A percentile compares a stretch with the other conserved stretches of the same genome.
Evolutionary conservation across 2,113 vertebrate genomes (phyloP).

Genomic region (Electrona antarctica): DNA sequence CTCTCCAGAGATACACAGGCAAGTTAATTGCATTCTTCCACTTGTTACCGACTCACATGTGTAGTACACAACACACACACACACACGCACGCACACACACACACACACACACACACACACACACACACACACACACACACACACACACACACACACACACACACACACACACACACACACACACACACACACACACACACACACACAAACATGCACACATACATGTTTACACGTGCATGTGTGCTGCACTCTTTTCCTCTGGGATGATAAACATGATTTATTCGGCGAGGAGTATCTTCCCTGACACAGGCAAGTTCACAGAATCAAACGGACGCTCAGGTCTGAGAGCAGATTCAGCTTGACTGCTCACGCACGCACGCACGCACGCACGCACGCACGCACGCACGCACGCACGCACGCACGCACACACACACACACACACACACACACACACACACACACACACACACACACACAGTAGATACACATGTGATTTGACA

Average conservation of each 20-base stretch:
- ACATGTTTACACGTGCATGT: slow-evolving; percentile 8
- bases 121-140: slow-evolving; percentile 14
- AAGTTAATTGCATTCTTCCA: slow-evolving; percentile 77
- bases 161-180: slow-evolving; percentile 6
- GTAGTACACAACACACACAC: slow-evolving; percentile 3
- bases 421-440: slow-evolving; percentile 38
- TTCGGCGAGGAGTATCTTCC: slow-evolving; percentile 58
- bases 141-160: slow-evolving; percentile 26
- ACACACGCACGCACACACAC: slow-evolving; percentile 29
- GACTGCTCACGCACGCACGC: slow-evolving; percentile 38
- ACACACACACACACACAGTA: slow-evolving; percentile 50
- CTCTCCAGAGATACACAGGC: slow-evolving; percentile 69
- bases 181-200: slow-evolving; percentile 28
- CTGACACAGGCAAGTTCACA: slow-evolving; percentile 40
- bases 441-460: slow-evolving; percentile 17
- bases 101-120: slow-evolving; percentile 19
- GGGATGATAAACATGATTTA: slow-evolving; percentile 62
- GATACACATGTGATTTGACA: slow-evolving; percentile 64
- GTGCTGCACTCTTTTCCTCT: slow-evolving; percentile 43
- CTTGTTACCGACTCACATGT: slow-evolving; percentile 58
- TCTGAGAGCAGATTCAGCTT: slow-evolving; percentile 44
- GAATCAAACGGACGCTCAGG: slow-evolving; percentile 44
- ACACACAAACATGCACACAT: slow-evolving; percentile 3
- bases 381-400: slow-evolving; percentile 3
- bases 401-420: slow-evolving; percentile 26